Conservation (phyloP, 2,888 invertebrate genomes). For the Cancer borealis region DNA sequence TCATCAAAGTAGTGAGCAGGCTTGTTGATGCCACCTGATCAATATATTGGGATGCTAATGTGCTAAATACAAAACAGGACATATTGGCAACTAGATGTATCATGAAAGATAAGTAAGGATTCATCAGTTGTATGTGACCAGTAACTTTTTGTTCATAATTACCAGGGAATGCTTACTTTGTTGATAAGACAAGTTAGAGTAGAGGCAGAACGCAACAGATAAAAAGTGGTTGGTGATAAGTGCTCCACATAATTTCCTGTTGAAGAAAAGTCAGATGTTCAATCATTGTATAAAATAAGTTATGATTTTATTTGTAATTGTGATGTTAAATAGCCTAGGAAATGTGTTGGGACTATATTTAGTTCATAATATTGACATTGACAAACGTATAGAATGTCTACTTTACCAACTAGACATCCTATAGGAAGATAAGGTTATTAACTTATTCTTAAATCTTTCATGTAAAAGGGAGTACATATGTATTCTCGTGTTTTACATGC, state of each 20-base stretch:
- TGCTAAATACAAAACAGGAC: neutral
- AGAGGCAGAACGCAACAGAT: conserved; percentile 38
- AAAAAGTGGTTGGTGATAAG: conserved; percentile 25
- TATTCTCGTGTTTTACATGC: no score
- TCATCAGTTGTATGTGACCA: neutral
- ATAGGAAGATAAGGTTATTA: no score
- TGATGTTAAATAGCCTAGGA: no score
- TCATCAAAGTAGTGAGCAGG: conserved; percentile 44
- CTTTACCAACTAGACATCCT: no score
- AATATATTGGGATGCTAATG: neutral
- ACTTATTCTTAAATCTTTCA: no score
- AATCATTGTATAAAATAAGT: neutral
- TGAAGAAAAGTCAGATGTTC: neutral
- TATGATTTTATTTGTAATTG: no score
- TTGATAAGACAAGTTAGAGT: conserved; percentile 66
- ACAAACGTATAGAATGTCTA: no score
- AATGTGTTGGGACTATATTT: no score
- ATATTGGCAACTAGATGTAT: neutral
- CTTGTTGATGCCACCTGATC: conserved; percentile 62
- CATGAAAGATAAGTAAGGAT: neutral
- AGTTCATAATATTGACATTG: no score
- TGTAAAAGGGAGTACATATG: no score
- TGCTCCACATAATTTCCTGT: conserved; percentile 31
- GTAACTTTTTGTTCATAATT: neutral
- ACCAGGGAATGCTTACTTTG: conserved; percentile 50